These are phyloP conservation scores for Lagenorhynchus albirostris DNA, from an alignment of 2,113 vertebrate genomes.

Conservation along the genomic window DNA sequence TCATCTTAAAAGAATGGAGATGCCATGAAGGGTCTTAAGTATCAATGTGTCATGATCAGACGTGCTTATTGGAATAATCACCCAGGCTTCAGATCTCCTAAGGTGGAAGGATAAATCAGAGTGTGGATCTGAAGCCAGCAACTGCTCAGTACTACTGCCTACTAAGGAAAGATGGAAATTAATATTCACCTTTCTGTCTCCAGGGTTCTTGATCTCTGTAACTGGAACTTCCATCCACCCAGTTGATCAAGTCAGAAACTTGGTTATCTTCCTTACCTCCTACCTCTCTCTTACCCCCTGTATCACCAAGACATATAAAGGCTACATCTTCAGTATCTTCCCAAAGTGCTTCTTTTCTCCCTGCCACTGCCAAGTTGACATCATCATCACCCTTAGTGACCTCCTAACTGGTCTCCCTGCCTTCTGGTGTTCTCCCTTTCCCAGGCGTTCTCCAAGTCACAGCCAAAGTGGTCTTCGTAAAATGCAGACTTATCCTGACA, in stretches of 20 bases:
- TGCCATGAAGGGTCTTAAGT: background rate
- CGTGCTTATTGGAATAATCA: background rate
- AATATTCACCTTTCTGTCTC: background rate
- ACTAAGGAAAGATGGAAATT: background rate
- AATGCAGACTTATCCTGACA: background rate
- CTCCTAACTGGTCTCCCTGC: background rate
- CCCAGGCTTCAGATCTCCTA: background rate
- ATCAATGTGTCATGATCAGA: no score
- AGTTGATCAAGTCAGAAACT: background rate
- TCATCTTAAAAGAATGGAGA: background rate
- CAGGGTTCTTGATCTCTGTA: background rate
- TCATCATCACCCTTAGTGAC: no score
- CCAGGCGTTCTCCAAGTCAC: background rate
- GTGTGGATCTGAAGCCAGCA: background rate
- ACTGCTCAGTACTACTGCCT: no score
- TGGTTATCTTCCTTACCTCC: background rate
- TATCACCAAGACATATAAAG: background rate
- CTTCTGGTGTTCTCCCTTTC: background rate
- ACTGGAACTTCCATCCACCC: background rate
- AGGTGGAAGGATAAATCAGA: background rate
- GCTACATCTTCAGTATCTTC: background rate
- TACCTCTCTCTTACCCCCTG: background rate
- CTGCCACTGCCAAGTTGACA: background rate
- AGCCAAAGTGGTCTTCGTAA: background rate
- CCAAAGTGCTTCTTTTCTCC: no score